Evolutionary conservation across 2,797 vertebrate genomes (phyloP).

Genomic region (Poecilia picta): DNA sequence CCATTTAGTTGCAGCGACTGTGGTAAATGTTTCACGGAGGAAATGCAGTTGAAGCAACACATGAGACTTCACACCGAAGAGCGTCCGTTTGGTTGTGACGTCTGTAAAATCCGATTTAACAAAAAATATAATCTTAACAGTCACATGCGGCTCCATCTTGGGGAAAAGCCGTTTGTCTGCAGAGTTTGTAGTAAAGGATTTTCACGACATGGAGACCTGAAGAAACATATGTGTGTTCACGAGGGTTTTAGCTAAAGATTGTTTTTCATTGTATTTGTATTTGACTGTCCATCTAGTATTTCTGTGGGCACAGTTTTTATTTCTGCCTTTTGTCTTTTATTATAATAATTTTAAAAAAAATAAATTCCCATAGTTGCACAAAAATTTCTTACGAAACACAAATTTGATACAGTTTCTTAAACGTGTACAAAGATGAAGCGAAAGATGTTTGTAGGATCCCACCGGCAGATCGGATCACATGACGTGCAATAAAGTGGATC

Average conservation of each 20-base stretch:
- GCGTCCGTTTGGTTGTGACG: neutral
- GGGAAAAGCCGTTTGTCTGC: neutral
- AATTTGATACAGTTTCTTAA: neutral
- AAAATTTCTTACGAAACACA: neutral
- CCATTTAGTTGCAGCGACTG: neutral
- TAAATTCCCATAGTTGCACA: neutral
- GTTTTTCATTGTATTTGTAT: neutral
- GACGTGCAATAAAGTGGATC: neutral
- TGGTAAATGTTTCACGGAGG: constrained; percentile 4
- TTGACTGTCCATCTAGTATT: neutral
- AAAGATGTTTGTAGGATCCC: no score
- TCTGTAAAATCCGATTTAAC: constrained; percentile 5
- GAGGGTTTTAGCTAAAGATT: neutral
- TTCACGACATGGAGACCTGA: constrained; percentile 8
- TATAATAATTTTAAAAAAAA: no score
- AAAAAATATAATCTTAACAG: constrained; percentile 11
- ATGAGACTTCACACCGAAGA: constrained; percentile 9
- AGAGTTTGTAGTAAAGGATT: constrained; percentile 1
- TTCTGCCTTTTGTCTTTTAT: neutral
- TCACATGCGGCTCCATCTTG: constrained; percentile 7
- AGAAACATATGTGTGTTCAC: constrained; percentile 9
- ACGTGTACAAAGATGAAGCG: neutral
- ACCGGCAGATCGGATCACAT: neutral
- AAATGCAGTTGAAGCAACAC: neutral
- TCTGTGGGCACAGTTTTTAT: neutral